Evolutionary conservation across 2,888 invertebrate genomes (phyloP).

Genomic region (Argyresthia albistria): DNA sequence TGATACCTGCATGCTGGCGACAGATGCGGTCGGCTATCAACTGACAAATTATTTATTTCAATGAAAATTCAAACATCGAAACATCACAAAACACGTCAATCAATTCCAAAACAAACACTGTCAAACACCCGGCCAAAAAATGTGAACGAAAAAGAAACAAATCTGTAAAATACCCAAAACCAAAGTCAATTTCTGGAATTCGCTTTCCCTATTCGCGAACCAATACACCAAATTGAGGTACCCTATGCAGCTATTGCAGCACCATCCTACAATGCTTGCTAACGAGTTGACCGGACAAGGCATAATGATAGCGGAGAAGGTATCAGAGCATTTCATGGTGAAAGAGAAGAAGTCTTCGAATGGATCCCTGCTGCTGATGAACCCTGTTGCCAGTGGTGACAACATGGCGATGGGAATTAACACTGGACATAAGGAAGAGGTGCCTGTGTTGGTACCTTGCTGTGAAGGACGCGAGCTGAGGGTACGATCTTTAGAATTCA

Average conservation of each 20-base stretch:
- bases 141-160: background rate
- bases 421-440: constrained; percentile 46
- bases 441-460: constrained; percentile 52
- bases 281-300: background rate
- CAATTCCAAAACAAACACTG: too few species aligned
- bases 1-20: too few species aligned
- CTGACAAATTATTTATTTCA: too few species aligned
- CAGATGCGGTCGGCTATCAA: too few species aligned
- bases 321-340: constrained; percentile 26
- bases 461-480: constrained; percentile 57
- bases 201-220: constrained; percentile 3
- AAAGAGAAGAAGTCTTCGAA: constrained; percentile 47
- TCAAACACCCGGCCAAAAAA: background rate
- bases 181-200: background rate
- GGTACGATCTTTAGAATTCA: constrained; percentile 18
- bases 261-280: constrained; percentile 22
- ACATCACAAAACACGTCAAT: too few species aligned
- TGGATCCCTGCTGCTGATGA: constrained; percentile 44
- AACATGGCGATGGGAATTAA: constrained; percentile 45
- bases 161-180: background rate
- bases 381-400: constrained; percentile 62
- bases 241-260: constrained; percentile 54
- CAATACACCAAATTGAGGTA: constrained; percentile 7
- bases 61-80: too few species aligned
- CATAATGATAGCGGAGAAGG: background rate